phyloP scores from a whole-genome alignment of 2,888 invertebrate species.

The Dioctria rufipes region DNA sequence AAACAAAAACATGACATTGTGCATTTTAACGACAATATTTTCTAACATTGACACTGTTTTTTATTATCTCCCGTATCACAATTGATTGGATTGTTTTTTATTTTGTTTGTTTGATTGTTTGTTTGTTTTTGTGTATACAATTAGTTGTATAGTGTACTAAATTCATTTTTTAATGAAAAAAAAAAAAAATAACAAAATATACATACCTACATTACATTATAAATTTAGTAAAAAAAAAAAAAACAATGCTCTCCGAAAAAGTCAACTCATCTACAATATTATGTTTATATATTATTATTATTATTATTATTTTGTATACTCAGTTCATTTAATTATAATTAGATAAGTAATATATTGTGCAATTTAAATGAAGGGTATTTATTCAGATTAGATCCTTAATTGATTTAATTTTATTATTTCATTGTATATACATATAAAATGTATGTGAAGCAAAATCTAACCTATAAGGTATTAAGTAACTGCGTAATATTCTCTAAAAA shows the following conservation, averaged over 20 bases:
- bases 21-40: too few species aligned
- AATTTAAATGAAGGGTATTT: too few species aligned
- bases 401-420: too few species aligned
- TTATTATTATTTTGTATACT: too few species aligned
- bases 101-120: slow-evolving; percentile 33
- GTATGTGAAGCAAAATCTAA: too few species aligned
- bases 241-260: not conserved
- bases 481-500: too few species aligned
- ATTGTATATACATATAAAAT: too few species aligned
- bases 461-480: too few species aligned
- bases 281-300: not conserved
- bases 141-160: not conserved
- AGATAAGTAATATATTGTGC: too few species aligned
- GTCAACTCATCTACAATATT: not conserved
- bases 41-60: not conserved
- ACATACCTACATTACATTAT: not conserved
- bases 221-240: not conserved
- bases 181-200: too few species aligned
- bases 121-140: slow-evolving; percentile 32
- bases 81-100: slow-evolving; percentile 34
- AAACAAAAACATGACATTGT: not conserved
- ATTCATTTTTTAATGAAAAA: not conserved
- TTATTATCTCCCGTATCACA: slow-evolving; percentile 14
- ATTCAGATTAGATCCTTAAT: too few species aligned
- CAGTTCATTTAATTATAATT: not conserved